Percentiles rank a stretch among this genome's conserved stretches.
These are phyloP conservation scores for Anthrax anthrax DNA, from an alignment of 2,888 invertebrate genomes.

Conservation along the genomic window DNA sequence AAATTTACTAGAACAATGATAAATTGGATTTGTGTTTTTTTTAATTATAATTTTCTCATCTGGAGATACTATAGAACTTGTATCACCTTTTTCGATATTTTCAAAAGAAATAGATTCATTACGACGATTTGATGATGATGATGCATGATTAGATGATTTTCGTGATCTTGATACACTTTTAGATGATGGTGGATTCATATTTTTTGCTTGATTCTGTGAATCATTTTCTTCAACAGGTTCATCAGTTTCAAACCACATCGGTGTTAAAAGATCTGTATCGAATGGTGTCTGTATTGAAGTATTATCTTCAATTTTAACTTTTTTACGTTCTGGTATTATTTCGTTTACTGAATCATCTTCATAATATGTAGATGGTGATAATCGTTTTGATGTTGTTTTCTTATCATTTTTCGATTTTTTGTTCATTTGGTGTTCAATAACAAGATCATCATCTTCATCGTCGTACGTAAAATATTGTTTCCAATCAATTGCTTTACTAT, in stretches of 20 bases:
- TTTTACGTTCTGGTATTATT: background rate
- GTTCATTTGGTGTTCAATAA: background rate
- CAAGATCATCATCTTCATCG: conserved; percentile 3
- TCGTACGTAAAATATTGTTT: conserved; percentile 4
- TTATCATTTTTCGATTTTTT: background rate
- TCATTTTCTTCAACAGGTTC: background rate
- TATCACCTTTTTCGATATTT: background rate
- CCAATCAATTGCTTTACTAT: background rate
- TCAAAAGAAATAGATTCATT: too few relatives aligned
- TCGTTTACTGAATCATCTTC: background rate
- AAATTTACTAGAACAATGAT: conserved; percentile 10
- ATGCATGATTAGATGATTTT: background rate
- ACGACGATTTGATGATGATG: background rate
- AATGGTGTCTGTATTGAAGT: conserved; percentile 1
- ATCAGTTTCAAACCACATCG: conserved; percentile 17
- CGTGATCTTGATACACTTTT: background rate
- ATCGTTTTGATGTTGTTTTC: background rate
- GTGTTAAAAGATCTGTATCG: conserved; percentile 13
- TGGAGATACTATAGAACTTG: too few relatives aligned
- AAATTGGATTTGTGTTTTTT: conserved; percentile 2
- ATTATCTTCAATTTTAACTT: background rate
- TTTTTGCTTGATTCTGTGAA: background rate
- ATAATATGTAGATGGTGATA: background rate
- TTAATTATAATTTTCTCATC: background rate
- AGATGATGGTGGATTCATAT: background rate